Evolutionary conservation across 2,113 vertebrate genomes (phyloP).

Genomic region (Petromus typicus): DNA sequence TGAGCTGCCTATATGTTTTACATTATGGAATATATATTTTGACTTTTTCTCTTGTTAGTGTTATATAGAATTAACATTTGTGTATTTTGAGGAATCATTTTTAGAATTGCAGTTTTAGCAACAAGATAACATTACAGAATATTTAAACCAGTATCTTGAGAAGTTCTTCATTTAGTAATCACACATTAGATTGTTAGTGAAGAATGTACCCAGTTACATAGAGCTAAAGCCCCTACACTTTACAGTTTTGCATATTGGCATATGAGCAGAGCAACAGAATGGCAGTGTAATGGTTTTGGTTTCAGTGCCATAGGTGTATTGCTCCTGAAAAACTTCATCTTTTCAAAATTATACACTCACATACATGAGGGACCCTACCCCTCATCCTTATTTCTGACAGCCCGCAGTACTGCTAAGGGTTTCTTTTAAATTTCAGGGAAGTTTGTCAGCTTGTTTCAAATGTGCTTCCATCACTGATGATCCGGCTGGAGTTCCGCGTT

Average conservation of each 20-base stretch:
- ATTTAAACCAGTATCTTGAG: constrained; percentile 6
- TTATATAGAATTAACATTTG: constrained; percentile 50
- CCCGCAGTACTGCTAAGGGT: not conserved
- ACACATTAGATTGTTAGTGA: not conserved
- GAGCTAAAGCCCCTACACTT: too few relatives aligned
- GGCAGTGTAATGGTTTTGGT: not conserved
- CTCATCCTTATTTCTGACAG: not conserved
- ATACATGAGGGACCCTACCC: not conserved
- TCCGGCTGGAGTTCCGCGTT: not conserved
- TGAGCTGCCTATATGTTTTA: not conserved
- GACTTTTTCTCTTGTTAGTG: constrained; percentile 44
- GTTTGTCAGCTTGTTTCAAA: not conserved
- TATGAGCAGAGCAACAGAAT: not conserved
- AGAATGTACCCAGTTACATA: not conserved
- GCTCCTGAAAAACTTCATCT: not conserved
- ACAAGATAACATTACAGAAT: not conserved
- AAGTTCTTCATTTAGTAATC: not conserved
- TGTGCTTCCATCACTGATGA: not conserved
- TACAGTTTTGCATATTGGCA: not conserved
- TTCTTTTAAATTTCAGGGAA: not conserved
- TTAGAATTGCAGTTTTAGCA: constrained; percentile 42
- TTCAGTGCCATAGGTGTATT: not conserved
- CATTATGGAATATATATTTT: constrained; percentile 34
- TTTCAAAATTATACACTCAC: not conserved
- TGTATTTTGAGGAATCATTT: constrained; percentile 16